These are phyloP conservation scores for Gnatocerus cornutus DNA, from an alignment of 2,888 invertebrate species.

Conservation along the genomic window DNA sequence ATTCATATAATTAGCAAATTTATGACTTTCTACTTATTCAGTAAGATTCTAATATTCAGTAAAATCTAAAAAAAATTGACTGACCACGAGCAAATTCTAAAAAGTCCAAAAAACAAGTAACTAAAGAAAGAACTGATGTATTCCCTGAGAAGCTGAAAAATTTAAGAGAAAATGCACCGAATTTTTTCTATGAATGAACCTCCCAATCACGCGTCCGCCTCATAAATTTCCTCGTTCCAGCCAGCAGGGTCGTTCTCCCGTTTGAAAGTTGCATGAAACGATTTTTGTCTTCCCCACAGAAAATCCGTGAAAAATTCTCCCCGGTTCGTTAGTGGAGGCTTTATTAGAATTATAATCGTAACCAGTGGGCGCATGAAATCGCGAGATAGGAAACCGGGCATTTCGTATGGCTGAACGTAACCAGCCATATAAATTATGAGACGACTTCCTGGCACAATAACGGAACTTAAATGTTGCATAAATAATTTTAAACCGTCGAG, in stretches of 20 bases:
- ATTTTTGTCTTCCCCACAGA: conserved; percentile 2
- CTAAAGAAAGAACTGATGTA: no score
- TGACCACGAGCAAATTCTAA: no score
- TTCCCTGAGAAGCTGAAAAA: no score
- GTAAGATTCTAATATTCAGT: no score
- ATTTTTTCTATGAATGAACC: no score
- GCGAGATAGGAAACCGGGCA: conserved; percentile 60
- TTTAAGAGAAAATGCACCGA: no score
- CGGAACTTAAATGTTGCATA: conserved; percentile 66
- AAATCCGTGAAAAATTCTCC: conserved; percentile 37
- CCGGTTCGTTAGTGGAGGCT: conserved; percentile 23
- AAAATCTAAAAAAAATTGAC: no score
- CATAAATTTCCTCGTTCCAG: no score
- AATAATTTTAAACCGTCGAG: conserved; percentile 60
- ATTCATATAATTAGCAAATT: no score
- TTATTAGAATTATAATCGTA: conserved; percentile 53
- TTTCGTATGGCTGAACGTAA: conserved; percentile 61
- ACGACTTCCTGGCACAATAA: conserved; percentile 64
- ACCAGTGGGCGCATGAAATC: conserved; percentile 59
- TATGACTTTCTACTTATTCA: no score
- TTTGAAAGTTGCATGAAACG: neutral
- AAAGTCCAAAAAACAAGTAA: no score
- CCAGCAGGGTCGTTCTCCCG: neutral
- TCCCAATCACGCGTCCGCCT: no score
- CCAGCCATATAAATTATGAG: conserved; percentile 63